Conservation (phyloP, 1,140 invertebrate species). For the Monomorium pharaonis region DNA sequence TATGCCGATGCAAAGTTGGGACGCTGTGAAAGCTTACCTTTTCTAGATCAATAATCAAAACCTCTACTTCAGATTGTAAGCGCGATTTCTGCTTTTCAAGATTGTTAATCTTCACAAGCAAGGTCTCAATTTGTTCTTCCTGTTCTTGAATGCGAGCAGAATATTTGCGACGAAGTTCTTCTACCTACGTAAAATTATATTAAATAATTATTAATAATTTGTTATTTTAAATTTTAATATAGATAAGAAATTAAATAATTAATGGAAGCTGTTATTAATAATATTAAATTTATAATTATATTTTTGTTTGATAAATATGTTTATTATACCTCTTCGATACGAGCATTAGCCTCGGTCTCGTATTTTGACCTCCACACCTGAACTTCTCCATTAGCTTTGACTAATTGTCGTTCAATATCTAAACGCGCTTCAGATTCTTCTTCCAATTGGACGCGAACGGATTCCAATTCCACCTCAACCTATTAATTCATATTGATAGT, state of each 20-base stretch:
- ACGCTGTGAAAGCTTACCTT: slow-evolving; percentile 86
- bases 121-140: slow-evolving; percentile 97
- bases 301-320: background rate
- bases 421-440: slow-evolving; percentile 98
- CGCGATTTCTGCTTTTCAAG: slow-evolving; percentile 98
- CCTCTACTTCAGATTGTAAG: slow-evolving; percentile 97
- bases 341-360: slow-evolving; percentile 95
- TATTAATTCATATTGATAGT: slow-evolving; percentile 76
- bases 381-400: slow-evolving; percentile 95
- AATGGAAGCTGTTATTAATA: background rate
- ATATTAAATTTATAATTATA: background rate
- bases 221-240: background rate
- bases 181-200: slow-evolving; percentile 81
- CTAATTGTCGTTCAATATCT: slow-evolving; percentile 97
- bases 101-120: slow-evolving; percentile 96
- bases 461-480: slow-evolving; percentile 96
- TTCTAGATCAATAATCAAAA: slow-evolving; percentile 98
- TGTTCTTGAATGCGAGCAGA: slow-evolving; percentile 96
- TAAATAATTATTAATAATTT: background rate
- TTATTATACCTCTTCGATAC: slow-evolving; percentile 93
- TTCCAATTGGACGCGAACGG: slow-evolving; percentile 96
- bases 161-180: slow-evolving; percentile 97
- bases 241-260: background rate
- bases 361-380: slow-evolving; percentile 96
- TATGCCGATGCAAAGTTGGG: background rate